A percentile compares a stretch with the other conserved stretches of the same genome.
These are phyloP conservation scores for crab-eating macaque (Macaca fascicularis) DNA, from an alignment of 2,113 vertebrate genomes.

Conservation along the genomic window DNA sequence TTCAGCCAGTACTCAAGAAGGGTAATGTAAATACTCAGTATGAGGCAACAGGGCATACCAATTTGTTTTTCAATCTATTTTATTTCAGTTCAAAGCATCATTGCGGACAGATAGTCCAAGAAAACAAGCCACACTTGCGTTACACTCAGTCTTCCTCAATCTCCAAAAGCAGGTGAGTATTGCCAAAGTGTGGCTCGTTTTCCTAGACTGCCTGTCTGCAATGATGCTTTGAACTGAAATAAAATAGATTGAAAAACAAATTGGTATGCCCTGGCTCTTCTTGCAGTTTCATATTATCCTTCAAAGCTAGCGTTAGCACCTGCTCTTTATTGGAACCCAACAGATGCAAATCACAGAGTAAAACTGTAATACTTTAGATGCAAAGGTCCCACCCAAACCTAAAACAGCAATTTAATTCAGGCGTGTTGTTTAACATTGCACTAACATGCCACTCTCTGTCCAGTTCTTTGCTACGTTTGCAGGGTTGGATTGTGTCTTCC, in stretches of 20 bases:
- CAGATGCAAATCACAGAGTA: conserved; percentile 54
- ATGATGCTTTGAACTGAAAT: conserved; percentile 77
- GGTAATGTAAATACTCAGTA: conserved; percentile 72
- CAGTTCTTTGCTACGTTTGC: conserved; percentile 43
- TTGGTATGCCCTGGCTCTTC: conserved; percentile 58
- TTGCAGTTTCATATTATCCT: conserved; percentile 61
- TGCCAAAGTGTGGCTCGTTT: conserved; percentile 45
- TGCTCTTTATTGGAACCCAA: conserved; percentile 55
- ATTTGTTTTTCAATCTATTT: conserved; percentile 86
- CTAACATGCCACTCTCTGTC: background rate
- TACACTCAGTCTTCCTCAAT: conserved; percentile 55
- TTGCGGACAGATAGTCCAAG: conserved; percentile 72
- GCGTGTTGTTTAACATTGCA: conserved; percentile 60
- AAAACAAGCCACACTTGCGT: conserved; percentile 80
- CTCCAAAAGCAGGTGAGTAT: conserved; percentile 70
- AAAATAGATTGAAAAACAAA: conserved; percentile 72
- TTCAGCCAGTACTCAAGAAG: conserved; percentile 40
- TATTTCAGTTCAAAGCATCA: conserved; percentile 82
- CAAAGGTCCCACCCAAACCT: conserved; percentile 65
- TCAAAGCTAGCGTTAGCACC: conserved; percentile 63
- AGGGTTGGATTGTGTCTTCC: background rate
- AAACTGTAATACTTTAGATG: conserved; percentile 50
- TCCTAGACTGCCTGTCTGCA: conserved; percentile 48
- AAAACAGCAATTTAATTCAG: conserved; percentile 67
- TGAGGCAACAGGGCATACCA: conserved; percentile 68